phyloP scores from a whole-genome alignment of 1,140 invertebrate species.

The Hypsibius dujardini region DNA sequence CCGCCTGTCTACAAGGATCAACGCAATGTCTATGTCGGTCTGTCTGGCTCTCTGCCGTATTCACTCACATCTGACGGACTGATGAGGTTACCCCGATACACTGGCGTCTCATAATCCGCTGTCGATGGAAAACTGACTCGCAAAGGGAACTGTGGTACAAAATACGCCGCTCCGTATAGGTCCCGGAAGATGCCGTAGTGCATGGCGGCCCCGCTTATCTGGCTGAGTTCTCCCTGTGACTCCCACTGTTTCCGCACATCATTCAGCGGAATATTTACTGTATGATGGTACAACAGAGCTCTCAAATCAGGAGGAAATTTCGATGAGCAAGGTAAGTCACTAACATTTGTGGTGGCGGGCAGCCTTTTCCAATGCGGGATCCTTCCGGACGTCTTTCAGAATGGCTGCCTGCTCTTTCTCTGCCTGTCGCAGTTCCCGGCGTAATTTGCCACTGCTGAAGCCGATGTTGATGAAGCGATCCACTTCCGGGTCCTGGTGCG shows the following conservation, averaged over 20 bases:
- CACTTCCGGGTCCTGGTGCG: background rate
- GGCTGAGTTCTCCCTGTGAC: conserved; percentile 40
- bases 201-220: conserved; percentile 53
- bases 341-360: conserved; percentile 43
- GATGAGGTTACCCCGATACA: conserved; percentile 61
- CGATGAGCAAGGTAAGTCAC: conserved; percentile 23
- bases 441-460: background rate
- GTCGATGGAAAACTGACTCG: conserved; percentile 40
- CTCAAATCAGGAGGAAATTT: conserved; percentile 16
- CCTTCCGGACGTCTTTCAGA: conserved; percentile 37
- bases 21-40: too few species aligned
- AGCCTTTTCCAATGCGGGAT: conserved; percentile 45
- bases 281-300: conserved; percentile 25
- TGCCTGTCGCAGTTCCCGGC: background rate
- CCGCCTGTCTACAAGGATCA: too few species aligned
- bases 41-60: too few species aligned
- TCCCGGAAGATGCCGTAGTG: conserved; percentile 77
- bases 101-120: conserved; percentile 37
- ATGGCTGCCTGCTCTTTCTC: conserved; percentile 35
- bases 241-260: conserved; percentile 50
- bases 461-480: conserved; percentile 9
- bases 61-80: conserved; percentile 56
- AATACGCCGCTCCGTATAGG: conserved; percentile 72
- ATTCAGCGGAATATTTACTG: conserved; percentile 52
- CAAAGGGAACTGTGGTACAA: conserved; percentile 52